Conservation (phyloP, 2,113 vertebrate genomes). For the Noctilio leporinus region DNA sequence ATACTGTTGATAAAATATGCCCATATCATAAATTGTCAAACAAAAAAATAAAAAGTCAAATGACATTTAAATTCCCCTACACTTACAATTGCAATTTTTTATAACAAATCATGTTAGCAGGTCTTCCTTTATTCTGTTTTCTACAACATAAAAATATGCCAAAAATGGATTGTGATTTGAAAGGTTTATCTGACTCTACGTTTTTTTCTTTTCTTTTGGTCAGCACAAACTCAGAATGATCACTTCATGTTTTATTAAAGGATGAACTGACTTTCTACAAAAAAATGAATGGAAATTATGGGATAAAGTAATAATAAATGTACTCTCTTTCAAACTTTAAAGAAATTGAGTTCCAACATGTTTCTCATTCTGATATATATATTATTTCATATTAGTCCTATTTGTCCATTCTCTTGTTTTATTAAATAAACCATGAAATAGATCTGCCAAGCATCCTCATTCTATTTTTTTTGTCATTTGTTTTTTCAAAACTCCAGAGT, state of each 20-base stretch:
- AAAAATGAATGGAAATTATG: not conserved
- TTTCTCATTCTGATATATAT: not conserved
- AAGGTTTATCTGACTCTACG: not conserved
- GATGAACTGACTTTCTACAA: not conserved
- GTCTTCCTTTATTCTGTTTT: not conserved
- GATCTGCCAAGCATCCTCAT: not conserved
- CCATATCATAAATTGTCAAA: not conserved
- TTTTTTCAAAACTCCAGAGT: not conserved
- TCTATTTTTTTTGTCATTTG: not conserved
- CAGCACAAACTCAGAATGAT: not conserved
- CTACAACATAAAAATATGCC: not conserved
- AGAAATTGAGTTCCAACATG: not conserved
- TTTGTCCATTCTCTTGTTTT: not conserved
- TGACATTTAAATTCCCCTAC: not conserved
- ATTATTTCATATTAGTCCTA: not conserved
- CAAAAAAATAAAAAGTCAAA: not conserved
- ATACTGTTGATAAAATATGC: not conserved
- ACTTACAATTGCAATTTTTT: not conserved
- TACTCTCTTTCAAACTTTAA: not conserved
- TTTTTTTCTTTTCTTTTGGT: not conserved
- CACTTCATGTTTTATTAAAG: not conserved
- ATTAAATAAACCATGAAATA: not conserved
- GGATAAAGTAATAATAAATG: not conserved
- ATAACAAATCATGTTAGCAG: not conserved
- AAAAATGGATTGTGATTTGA: not conserved